phyloP scores from a whole-genome alignment of 1,140 invertebrate species.

The Danaus melanippus region DNA sequence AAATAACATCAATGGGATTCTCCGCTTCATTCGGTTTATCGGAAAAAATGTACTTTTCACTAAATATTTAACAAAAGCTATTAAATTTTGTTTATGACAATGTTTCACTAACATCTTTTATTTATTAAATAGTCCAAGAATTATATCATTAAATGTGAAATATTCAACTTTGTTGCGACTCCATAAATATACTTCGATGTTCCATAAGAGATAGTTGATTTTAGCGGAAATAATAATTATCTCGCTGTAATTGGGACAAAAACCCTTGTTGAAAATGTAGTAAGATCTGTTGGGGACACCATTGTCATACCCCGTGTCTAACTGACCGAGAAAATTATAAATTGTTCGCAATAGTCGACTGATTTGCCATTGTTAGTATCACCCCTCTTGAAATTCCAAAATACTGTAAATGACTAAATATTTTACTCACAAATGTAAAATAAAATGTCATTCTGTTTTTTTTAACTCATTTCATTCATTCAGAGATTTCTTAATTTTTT shows the following conservation, averaged over 20 bases:
- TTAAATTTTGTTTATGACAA: no score
- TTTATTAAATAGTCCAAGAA: no score
- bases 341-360: conserved; percentile 48
- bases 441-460: no score
- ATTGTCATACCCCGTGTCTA: conserved; percentile 41
- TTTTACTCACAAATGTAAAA: no score
- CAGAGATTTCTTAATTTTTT: no score
- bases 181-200: not conserved
- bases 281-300: conserved; percentile 56
- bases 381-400: conserved; percentile 5
- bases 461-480: no score
- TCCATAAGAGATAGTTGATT: conserved; percentile 21
- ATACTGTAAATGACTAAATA: conserved; percentile 2
- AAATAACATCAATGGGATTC: no score
- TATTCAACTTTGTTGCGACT: not conserved
- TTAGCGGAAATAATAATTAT: conserved; percentile 60
- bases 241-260: conserved; percentile 54
- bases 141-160: no score
- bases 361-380: conserved; percentile 51
- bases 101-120: no score
- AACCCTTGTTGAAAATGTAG: conserved; percentile 61
- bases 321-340: conserved; percentile 60
- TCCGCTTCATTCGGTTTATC: no score
- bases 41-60: no score
- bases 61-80: no score